A percentile compares a stretch with the other conserved stretches of the same genome.
phyloP scores from a whole-genome alignment of 1,140 invertebrate genomes.

The Reticulitermes speratus region DNA sequence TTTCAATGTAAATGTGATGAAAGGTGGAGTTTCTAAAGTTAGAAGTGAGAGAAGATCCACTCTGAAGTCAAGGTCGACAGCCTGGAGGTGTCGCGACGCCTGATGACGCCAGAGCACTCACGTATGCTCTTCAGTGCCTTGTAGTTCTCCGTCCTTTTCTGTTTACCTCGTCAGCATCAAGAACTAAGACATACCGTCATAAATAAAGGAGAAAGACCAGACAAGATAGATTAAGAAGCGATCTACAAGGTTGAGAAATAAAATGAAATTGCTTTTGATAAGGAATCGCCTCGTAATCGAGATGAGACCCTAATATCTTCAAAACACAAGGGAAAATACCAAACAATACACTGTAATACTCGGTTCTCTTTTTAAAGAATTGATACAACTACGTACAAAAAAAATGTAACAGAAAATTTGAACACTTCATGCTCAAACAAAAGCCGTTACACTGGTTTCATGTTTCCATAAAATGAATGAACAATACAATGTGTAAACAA shows the following conservation, averaged over 20 bases:
- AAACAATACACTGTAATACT: too few species aligned
- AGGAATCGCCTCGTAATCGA: too few species aligned
- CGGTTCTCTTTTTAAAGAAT: too few species aligned
- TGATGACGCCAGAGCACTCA: neutral
- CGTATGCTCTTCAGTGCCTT: neutral
- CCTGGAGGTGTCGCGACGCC: neutral
- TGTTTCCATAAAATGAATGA: too few species aligned
- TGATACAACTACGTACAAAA: too few species aligned
- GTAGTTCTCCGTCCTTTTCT: neutral
- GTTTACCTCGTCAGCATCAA: neutral
- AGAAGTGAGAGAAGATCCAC: neutral
- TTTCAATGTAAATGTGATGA: neutral
- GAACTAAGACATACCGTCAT: neutral
- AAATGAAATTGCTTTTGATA: too few species aligned
- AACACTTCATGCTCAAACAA: too few species aligned
- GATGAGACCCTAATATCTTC: too few species aligned
- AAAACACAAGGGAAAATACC: too few species aligned
- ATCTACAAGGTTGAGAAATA: neutral
- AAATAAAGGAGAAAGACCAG: neutral
- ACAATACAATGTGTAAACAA: too few species aligned
- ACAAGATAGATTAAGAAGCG: neutral
- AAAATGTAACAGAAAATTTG: too few species aligned
- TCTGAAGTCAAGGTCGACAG: constrained; percentile 9
- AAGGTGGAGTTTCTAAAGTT: neutral
- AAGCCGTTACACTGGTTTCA: too few species aligned